Evolutionary conservation across 2,888 invertebrate genomes (phyloP).

Genomic region (Polydrusus pterygomalis): DNA sequence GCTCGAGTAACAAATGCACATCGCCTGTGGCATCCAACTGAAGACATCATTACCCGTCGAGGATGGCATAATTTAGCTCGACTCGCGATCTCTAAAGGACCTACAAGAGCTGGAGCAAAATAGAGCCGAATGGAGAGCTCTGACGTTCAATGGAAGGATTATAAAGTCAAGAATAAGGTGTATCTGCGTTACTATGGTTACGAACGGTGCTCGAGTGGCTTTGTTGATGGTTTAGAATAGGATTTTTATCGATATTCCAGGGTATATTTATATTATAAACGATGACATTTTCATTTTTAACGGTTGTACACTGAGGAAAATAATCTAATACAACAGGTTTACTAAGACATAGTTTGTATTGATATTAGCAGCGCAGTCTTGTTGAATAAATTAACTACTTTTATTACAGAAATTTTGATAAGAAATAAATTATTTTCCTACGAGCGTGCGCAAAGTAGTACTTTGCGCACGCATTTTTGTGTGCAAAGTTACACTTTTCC

Average conservation of each 20-base stretch:
- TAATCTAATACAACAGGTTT: too few relatives aligned
- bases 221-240: conserved; percentile 26
- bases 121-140: conserved; percentile 41
- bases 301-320: too few relatives aligned
- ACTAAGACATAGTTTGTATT: too few relatives aligned
- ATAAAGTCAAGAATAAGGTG: conserved; percentile 39
- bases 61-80: conserved; percentile 45
- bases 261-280: too few relatives aligned
- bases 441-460: too few relatives aligned
- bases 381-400: too few relatives aligned
- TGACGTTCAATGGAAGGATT: conserved; percentile 44
- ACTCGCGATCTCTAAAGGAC: conserved; percentile 35
- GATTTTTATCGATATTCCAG: not conserved
- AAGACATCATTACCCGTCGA: conserved; percentile 48
- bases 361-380: too few relatives aligned
- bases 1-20: conserved; percentile 41
- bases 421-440: too few relatives aligned
- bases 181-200: conserved; percentile 36
- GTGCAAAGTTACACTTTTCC: too few relatives aligned
- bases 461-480: too few relatives aligned
- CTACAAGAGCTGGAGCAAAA: conserved; percentile 28
- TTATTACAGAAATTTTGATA: too few relatives aligned
- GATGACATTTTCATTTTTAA: not conserved
- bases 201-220: conserved; percentile 23
- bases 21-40: conserved; percentile 34